These are phyloP conservation scores for Naja naja DNA, from an alignment of 2,113 vertebrate species.

Conservation along the genomic window DNA sequence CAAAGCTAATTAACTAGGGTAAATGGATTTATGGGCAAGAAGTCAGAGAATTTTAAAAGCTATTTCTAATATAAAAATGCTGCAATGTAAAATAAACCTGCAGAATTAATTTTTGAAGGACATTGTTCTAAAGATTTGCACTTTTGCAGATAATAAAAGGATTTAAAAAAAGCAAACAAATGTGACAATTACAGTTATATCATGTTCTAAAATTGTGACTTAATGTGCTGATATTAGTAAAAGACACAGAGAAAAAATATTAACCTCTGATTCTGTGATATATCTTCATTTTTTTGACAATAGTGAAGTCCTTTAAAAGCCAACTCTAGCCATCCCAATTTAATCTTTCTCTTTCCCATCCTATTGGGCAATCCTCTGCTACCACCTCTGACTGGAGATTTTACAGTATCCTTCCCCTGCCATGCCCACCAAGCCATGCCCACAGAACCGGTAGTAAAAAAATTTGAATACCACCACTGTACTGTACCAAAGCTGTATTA, in stretches of 20 bases:
- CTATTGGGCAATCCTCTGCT: not conserved
- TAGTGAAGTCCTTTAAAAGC: slow-evolving; percentile 6
- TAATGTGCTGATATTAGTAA: not conserved
- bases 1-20: not conserved
- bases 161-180: not conserved
- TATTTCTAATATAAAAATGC: not conserved
- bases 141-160: not conserved
- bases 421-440: no score
- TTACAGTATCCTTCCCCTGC: no score
- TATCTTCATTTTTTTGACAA: not conserved
- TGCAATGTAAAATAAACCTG: not conserved
- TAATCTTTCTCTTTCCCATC: not conserved
- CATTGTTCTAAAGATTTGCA: not conserved
- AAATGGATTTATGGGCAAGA: not conserved
- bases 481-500: not conserved
- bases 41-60: not conserved
- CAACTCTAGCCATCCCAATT: not conserved
- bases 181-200: not conserved
- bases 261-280: not conserved
- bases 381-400: no score
- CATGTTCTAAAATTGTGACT: not conserved
- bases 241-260: not conserved
- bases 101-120: not conserved
- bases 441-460: no score
- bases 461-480: no score